A percentile compares a stretch with the other conserved stretches of the same genome.
These are phyloP conservation scores for Pentamera pediparva DNA, from an alignment of 53 echinoderm and acorn worm species.

Conservation along the genomic window DNA sequence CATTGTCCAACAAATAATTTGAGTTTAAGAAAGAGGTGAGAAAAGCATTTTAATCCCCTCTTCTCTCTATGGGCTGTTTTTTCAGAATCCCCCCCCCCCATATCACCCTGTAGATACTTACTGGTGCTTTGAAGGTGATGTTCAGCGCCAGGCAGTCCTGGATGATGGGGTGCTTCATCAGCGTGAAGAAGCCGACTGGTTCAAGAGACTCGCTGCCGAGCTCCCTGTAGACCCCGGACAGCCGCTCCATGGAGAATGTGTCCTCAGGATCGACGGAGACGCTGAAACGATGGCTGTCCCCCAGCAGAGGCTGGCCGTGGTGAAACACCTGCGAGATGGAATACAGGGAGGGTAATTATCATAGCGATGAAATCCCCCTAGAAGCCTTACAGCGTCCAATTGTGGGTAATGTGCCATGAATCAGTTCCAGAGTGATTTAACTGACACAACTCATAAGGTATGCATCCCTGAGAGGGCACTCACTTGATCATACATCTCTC, in stretches of 20 bases:
- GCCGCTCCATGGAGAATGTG: constrained; percentile 91
- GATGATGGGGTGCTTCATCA: constrained; percentile 91
- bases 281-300: constrained; percentile 97
- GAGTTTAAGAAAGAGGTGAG: too few species aligned
- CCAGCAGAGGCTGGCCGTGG: constrained; percentile 88
- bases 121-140: constrained; percentile 76
- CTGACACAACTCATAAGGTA: too few species aligned
- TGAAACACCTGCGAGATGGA: constrained; percentile 61
- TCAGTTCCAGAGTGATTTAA: too few species aligned
- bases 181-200: constrained; percentile 77
- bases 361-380: too few species aligned
- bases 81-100: too few species aligned
- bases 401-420: too few species aligned
- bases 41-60: too few species aligned
- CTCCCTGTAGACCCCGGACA: constrained; percentile 85
- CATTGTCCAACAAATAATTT: too few species aligned
- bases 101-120: constrained; percentile 56
- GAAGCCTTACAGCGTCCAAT: too few species aligned
- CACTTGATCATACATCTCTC: too few species aligned
- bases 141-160: constrained; percentile 84
- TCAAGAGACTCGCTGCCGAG: constrained; percentile 73
- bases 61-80: too few species aligned
- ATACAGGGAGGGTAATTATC: background rate
- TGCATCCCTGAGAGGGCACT: too few species aligned
- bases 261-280: constrained; percentile 99